Evolutionary conservation across 2,797 vertebrate genomes (phyloP), one percentile per base, ranked within the genome.

Genomic region (Halcyon leucocephala): DNA sequence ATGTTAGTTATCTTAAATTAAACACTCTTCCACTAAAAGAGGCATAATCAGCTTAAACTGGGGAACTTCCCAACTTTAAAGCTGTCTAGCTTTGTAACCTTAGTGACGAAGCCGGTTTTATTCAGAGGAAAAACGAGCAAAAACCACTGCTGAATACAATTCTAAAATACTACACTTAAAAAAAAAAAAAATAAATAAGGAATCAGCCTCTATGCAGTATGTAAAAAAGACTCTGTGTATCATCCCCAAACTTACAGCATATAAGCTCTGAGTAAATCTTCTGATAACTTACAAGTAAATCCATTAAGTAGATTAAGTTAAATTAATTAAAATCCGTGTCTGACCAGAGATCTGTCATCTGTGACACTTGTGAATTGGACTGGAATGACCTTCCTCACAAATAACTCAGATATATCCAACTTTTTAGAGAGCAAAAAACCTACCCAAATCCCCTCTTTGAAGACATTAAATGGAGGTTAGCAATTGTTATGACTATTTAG

Each of bases 291-390:
- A 78, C 81, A 96, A 88, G 80, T 84, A 96, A 96, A 96, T 96
- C 93, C 91, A 95, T 91, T 96, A 97, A 93, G 96, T 49, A 94
- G 89, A 90, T 97, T 90, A 91, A 90, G 80, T 88, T 88, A 95
- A 97, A 95, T 96, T 94, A 95, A 96, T 95, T 96, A 79, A 94
- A 94, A 83, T 4, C 25, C 67, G 22, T 5, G 1, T 86, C 66
- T 85, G 92, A 92, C 58, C 62, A 81, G 89, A 86, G 46, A 86
- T 79, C 61, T 86, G 71, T 88, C 92, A 90, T 95, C 61, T 86
- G 42, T 69, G 60, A 67, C 57, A 78, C 52, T 74, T 88, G 58
- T 54, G 61, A 90, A 78, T 81, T 88, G 51, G 35, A 83, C 62
- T 89, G 7, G 1, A 91, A 76, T 70, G 62, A 90, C 80, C 87